Conservation (phyloP, 92 coral and sea anemone species). For the Zoanthus sansibaricus region DNA sequence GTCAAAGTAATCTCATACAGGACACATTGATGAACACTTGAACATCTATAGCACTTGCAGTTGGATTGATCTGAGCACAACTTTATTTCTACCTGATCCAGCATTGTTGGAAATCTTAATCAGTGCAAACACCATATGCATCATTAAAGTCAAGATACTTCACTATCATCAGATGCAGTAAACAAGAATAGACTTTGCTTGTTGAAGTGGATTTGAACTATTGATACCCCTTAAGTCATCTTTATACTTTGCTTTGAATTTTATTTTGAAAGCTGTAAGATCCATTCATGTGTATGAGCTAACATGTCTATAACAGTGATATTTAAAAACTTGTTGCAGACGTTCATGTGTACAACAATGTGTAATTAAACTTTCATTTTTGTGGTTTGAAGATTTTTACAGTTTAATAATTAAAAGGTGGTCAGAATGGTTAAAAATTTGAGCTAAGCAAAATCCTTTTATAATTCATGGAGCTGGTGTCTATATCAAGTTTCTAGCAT, state of each 20-base stretch:
- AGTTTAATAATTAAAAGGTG: no score
- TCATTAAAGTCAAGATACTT: not conserved
- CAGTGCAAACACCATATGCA: not conserved
- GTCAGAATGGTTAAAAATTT: no score
- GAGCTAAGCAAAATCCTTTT: no score
- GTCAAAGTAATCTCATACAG: conserved; percentile 70
- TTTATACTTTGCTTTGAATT: not conserved
- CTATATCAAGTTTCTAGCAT: no score
- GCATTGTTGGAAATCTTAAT: not conserved
- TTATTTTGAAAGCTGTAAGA: not conserved
- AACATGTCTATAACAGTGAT: not conserved
- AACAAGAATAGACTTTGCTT: not conserved
- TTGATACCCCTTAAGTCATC: not conserved
- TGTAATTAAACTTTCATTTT: conserved; percentile 36
- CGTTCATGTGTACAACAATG: conserved; percentile 16
- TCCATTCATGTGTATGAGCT: not conserved
- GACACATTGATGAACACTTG: conserved; percentile 40
- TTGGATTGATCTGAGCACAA: conserved; percentile 36
- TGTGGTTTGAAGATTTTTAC: conserved; percentile 3
- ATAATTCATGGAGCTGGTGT: no score
- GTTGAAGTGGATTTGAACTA: not conserved
- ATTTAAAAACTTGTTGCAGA: conserved; percentile 25
- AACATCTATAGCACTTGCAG: conserved; percentile 26
- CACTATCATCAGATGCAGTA: not conserved
- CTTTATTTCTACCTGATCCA: not conserved